A percentile compares a stretch with the other conserved stretches of the same genome.
Conservation (phyloP, 2,113 vertebrate genomes). For the Callopanchax toddi region DNA sequence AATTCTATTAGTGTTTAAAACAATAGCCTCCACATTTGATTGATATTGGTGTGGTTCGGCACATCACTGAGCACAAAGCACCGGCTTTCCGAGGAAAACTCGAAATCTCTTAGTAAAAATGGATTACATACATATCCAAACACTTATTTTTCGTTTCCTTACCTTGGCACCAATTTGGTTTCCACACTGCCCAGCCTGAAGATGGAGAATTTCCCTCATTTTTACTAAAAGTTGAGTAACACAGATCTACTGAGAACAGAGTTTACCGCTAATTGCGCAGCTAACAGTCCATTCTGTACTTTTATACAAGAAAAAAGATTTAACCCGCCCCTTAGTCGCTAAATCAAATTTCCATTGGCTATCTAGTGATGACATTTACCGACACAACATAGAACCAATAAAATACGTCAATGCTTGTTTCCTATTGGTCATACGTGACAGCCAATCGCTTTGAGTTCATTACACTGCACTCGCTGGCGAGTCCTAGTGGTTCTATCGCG, state of each 20-base stretch:
- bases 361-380: rapidly evolving
- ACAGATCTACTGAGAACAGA: too few relatives aligned
- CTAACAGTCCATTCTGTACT: rapidly evolving
- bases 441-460: constrained; percentile 54
- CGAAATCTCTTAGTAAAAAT: too few relatives aligned
- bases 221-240: not conserved
- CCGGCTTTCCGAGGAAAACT: not conserved
- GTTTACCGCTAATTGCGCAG: constrained; percentile 30
- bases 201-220: constrained; percentile 96
- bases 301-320: constrained; percentile 55
- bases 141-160: constrained; percentile 7
- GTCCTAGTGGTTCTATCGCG: too few relatives aligned
- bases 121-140: too few relatives aligned
- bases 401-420: not conserved
- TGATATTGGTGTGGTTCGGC: constrained; percentile 61
- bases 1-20: too few relatives aligned
- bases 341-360: constrained; percentile 53
- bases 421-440: constrained; percentile 49
- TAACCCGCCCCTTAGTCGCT: constrained; percentile 41
- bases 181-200: constrained; percentile 94
- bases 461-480: too few relatives aligned
- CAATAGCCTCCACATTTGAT: too few relatives aligned
- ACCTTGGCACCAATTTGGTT: constrained; percentile 97
- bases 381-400: constrained; percentile 37
- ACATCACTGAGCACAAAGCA: constrained; percentile 44